Evolutionary conservation across 2,888 invertebrate species (phyloP).

Genomic region (Furcula furcula): DNA sequence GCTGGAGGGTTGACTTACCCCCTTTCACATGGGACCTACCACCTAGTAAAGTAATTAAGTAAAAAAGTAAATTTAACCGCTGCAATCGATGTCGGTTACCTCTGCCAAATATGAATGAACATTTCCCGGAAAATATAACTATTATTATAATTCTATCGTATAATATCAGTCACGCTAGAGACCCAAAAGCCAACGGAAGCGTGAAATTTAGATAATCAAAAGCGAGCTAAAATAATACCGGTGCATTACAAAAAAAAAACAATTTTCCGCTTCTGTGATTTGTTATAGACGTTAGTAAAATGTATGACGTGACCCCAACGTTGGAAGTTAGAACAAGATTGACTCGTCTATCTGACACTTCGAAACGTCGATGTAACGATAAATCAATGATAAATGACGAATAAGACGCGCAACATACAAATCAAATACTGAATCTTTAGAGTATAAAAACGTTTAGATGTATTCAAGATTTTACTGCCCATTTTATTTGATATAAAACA

Average conservation of each 20-base stretch:
- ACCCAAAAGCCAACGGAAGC: conserved; percentile 11
- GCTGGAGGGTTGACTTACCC: no score
- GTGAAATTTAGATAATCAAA: conserved; percentile 16
- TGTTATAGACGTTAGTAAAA: conserved; percentile 29
- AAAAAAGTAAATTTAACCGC: no score
- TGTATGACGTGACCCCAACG: conserved; percentile 24
- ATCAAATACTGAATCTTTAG: background rate
- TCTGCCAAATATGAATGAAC: no score
- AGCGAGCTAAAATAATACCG: conserved; percentile 24
- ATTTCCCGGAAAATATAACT: no score
- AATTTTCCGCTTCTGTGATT: conserved; percentile 35
- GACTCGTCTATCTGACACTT: conserved; percentile 50
- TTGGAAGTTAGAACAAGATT: conserved; percentile 41
- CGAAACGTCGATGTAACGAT: conserved; percentile 52
- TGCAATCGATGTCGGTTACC: no score
- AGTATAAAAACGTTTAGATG: background rate
- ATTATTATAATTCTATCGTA: no score
- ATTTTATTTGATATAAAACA: background rate
- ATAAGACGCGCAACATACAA: conserved; percentile 40
- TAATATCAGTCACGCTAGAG: background rate
- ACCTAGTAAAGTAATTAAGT: no score
- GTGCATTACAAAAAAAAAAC: conserved; percentile 23
- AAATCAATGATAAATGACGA: conserved; percentile 68
- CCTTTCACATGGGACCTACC: no score
- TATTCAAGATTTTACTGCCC: background rate